Evolutionary conservation across 2,113 vertebrate species (phyloP).

Genomic region (Alligator sinensis): DNA sequence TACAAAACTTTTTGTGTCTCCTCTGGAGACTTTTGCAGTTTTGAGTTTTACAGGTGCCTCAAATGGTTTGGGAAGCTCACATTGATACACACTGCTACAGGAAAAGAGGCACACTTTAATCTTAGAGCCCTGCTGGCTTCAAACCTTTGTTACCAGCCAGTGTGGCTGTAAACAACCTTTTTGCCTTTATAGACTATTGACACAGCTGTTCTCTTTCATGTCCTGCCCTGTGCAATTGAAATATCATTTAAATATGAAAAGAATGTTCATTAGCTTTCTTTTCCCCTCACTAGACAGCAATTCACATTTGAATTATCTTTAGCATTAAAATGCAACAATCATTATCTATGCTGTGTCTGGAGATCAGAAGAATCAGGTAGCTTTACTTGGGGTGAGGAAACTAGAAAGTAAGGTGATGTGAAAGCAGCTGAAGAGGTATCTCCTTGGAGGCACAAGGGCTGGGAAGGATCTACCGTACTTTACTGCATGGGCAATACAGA

Average conservation of each 20-base stretch:
- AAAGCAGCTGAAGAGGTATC: background rate
- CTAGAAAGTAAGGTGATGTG: accelerated
- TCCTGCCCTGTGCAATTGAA: background rate
- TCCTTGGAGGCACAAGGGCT: background rate
- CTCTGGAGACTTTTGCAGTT: background rate
- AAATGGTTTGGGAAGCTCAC: background rate
- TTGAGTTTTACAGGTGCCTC: background rate
- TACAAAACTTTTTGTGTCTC: background rate
- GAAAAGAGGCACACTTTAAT: background rate
- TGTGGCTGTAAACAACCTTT: background rate
- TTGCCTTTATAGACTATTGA: background rate
- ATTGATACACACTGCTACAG: background rate
- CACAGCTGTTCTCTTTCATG: slow-evolving; percentile 50
- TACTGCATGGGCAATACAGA: background rate
- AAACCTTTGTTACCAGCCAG: slow-evolving; percentile 2
- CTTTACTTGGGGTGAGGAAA: background rate
- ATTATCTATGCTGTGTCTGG: background rate
- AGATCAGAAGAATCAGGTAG: background rate
- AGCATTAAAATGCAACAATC: background rate
- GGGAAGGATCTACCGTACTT: background rate
- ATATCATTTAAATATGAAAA: slow-evolving; percentile 50
- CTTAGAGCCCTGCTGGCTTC: background rate
- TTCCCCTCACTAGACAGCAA: background rate
- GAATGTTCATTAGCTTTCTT: background rate
- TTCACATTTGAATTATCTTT: background rate